Percentiles rank a stretch among this genome's conserved stretches.
Conservation (phyloP, 2,113 vertebrate species). For the Ochotona curzoniae region DNA sequence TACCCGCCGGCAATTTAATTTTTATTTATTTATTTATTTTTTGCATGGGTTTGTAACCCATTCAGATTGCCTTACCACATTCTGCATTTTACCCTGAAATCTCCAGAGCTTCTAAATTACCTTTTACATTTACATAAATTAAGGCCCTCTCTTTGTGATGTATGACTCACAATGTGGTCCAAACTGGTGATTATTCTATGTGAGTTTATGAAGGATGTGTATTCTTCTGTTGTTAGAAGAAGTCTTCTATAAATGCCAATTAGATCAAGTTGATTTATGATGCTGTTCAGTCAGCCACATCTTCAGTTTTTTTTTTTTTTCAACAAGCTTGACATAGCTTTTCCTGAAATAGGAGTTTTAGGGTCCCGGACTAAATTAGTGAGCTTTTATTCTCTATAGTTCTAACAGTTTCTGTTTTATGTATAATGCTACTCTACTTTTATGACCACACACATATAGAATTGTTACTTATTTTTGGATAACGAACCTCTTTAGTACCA, state of each 20-base stretch:
- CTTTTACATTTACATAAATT: background rate
- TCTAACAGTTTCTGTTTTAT: background rate
- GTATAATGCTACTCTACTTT: background rate
- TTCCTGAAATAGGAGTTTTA: background rate
- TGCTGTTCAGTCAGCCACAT: slow-evolving; percentile 2
- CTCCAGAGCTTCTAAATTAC: background rate
- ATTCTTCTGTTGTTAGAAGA: background rate
- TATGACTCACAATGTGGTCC: background rate
- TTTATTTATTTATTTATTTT: background rate
- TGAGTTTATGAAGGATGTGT: background rate
- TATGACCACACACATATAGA: background rate
- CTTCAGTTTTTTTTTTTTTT: background rate
- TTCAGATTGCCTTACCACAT: background rate
- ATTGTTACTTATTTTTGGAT: background rate
- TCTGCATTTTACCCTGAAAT: background rate
- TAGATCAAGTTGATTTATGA: slow-evolving; percentile 10
- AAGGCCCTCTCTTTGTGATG: background rate
- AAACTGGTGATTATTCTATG: background rate
- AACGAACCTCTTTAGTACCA: background rate
- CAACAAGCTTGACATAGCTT: background rate
- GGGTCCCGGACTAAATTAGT: background rate
- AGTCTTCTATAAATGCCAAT: slow-evolving; percentile 15
- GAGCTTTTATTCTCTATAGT: background rate
- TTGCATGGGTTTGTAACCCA: background rate
- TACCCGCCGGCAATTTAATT: background rate